Conservation (phyloP, 2,113 vertebrate genomes). For the Zeus faber region DNA sequence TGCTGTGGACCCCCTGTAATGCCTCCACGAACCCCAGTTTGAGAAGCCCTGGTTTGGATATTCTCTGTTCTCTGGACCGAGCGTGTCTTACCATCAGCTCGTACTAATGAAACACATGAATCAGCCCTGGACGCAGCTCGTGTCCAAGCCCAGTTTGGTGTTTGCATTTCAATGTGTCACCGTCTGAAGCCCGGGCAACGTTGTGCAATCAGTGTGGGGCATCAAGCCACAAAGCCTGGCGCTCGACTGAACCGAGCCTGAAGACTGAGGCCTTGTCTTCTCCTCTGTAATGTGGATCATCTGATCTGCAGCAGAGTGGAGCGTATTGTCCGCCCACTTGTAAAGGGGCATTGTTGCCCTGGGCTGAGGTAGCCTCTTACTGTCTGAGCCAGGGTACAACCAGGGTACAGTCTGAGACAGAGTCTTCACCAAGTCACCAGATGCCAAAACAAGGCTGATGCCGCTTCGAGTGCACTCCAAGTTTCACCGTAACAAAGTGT, state of each 20-base stretch:
- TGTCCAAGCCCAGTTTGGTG: slow-evolving; percentile 14
- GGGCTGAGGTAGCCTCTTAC: slow-evolving; percentile 53
- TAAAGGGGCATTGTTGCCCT: slow-evolving; percentile 70
- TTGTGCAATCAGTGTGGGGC: slow-evolving; percentile 58
- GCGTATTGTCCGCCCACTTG: slow-evolving; percentile 69
- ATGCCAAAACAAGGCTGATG: slow-evolving; percentile 5
- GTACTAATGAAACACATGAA: too few relatives aligned
- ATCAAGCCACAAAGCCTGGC: slow-evolving; percentile 51
- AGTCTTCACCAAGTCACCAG: neutral
- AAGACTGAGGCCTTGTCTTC: slow-evolving; percentile 69
- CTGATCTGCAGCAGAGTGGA: slow-evolving; percentile 71
- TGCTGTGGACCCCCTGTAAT: too few relatives aligned
- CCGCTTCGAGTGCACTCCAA: too few relatives aligned
- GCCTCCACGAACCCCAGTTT: too few relatives aligned
- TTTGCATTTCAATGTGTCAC: slow-evolving; percentile 25
- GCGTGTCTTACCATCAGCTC: too few relatives aligned
- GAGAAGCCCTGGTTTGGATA: too few relatives aligned
- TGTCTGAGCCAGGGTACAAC: slow-evolving; percentile 42
- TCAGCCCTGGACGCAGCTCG: too few relatives aligned
- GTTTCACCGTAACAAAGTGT: too few relatives aligned
- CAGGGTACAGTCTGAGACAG: slow-evolving; percentile 30
- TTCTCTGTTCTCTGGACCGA: too few relatives aligned
- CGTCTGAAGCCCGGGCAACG: slow-evolving; percentile 29
- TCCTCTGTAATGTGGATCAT: slow-evolving; percentile 74
- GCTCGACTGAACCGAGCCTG: slow-evolving; percentile 55